phyloP scores from a whole-genome alignment of 2,113 vertebrate genomes.

The Scomber japonicus region DNA sequence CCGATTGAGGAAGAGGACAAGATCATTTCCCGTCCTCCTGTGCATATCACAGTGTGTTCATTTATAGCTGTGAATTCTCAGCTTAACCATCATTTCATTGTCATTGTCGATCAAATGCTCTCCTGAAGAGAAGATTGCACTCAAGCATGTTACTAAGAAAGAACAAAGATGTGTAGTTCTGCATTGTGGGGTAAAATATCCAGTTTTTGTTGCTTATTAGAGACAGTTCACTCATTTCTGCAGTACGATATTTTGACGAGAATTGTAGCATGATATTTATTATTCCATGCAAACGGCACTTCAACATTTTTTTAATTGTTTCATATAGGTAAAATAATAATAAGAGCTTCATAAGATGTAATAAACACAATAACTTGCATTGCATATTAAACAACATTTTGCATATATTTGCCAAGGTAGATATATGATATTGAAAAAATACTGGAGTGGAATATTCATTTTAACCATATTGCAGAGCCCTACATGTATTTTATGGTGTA shows the following conservation, averaged over 20 bases:
- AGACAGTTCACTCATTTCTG: neutral
- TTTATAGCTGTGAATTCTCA: slow-evolving; percentile 39
- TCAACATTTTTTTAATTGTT: neutral
- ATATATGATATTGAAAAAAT: neutral
- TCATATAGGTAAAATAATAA: too few relatives aligned
- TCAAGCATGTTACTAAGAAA: slow-evolving; percentile 6
- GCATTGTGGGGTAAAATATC: too few relatives aligned
- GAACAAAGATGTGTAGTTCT: neutral
- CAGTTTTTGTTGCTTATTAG: neutral
- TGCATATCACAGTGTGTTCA: slow-evolving; percentile 41
- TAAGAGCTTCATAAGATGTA: too few relatives aligned
- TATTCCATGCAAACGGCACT: too few relatives aligned
- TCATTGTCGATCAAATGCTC: slow-evolving; percentile 18
- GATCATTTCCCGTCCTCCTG: slow-evolving; percentile 51
- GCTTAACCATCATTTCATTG: neutral
- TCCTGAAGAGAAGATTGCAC: slow-evolving; percentile 13
- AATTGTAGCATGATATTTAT: too few relatives aligned
- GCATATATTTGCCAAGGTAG: neutral
- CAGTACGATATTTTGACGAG: too few relatives aligned
- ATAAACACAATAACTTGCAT: too few relatives aligned
- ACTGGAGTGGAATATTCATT: too few relatives aligned
- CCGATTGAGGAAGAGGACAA: slow-evolving; percentile 28
- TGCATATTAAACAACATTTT: neutral
- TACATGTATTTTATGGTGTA: neutral
- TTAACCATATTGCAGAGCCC: too few relatives aligned